These are phyloP conservation scores for Agonopterix heracliana DNA, from an alignment of 2,888 invertebrate genomes.

Conservation along the genomic window DNA sequence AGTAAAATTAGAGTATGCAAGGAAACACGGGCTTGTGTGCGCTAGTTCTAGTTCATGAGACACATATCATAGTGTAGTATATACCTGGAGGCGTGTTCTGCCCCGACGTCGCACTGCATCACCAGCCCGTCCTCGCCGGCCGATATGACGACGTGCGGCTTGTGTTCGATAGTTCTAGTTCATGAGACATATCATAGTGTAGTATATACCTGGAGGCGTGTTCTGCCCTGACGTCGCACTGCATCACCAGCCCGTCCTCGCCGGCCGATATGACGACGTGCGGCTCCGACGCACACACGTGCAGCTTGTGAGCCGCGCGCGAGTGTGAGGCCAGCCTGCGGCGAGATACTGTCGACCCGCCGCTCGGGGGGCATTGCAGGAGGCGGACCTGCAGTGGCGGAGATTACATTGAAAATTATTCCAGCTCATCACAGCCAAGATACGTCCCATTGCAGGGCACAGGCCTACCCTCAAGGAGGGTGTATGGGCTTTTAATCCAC, in stretches of 20 bases:
- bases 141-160: constrained; percentile 86
- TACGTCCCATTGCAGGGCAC: no score
- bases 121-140: constrained; percentile 93
- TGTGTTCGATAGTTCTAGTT: no score
- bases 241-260: constrained; percentile 89
- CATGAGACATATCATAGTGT: no score
- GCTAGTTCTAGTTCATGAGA: no score
- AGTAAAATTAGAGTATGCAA: no score
- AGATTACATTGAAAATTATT: no score
- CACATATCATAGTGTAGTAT: no score
- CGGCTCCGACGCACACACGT: constrained; percentile 84
- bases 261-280: constrained; percentile 89
- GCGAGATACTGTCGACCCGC: constrained; percentile 67
- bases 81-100: constrained; percentile 74
- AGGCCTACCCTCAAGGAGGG: no score
- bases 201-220: constrained; percentile 64
- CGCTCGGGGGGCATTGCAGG: constrained; percentile 75
- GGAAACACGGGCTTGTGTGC: no score
- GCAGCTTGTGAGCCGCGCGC: constrained; percentile 90
- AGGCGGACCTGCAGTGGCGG: constrained; percentile 71
- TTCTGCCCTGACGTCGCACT: constrained; percentile 86
- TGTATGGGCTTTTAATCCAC: no score
- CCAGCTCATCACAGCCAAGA: no score
- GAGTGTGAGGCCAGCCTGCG: constrained; percentile 82
- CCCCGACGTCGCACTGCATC: constrained; percentile 87